These are phyloP conservation scores for Drosophila repletoides DNA, from an alignment of 1,140 invertebrate species.

Conservation along the genomic window DNA sequence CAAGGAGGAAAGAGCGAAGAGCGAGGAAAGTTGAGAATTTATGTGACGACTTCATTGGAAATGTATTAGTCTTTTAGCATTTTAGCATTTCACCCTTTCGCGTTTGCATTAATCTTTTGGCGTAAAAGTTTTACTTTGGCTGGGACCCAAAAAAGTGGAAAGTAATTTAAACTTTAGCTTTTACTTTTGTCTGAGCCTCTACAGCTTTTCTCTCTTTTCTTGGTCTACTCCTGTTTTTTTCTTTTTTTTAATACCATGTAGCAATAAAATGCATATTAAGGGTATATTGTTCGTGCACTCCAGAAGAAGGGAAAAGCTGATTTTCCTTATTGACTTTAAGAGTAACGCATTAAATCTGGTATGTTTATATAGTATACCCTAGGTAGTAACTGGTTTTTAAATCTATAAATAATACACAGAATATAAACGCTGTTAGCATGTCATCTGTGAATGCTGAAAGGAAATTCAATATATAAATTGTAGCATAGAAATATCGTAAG, in stretches of 20 bases:
- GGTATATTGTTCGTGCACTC: too few species aligned
- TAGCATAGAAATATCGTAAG: too few species aligned
- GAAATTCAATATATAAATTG: too few species aligned
- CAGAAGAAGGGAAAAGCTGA: too few species aligned
- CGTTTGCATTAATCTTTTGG: slow-evolving; percentile 48
- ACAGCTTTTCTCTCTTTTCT: not conserved
- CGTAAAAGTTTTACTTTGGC: slow-evolving; percentile 59
- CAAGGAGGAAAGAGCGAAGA: too few species aligned
- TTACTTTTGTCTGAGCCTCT: slow-evolving; percentile 50
- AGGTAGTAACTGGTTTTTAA: too few species aligned
- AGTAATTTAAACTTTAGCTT: slow-evolving; percentile 77
- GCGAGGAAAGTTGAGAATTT: slow-evolving; percentile 20
- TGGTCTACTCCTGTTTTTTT: slow-evolving; percentile 23
- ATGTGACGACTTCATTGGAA: slow-evolving; percentile 44
- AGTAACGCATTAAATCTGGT: too few species aligned
- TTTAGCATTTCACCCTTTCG: slow-evolving; percentile 37
- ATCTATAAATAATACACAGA: too few species aligned
- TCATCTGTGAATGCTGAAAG: too few species aligned
- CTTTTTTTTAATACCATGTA: slow-evolving; percentile 2
- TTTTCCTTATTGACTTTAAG: too few species aligned
- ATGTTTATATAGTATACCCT: too few species aligned
- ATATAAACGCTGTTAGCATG: too few species aligned
- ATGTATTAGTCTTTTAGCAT: slow-evolving; percentile 31
- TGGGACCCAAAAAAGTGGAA: slow-evolving; percentile 43
- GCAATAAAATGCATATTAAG: not conserved